Evolutionary conservation across 2,797 vertebrate genomes (phyloP), one percentile per base, ranked within the genome.

Genomic region (Morelia viridis): DNA sequence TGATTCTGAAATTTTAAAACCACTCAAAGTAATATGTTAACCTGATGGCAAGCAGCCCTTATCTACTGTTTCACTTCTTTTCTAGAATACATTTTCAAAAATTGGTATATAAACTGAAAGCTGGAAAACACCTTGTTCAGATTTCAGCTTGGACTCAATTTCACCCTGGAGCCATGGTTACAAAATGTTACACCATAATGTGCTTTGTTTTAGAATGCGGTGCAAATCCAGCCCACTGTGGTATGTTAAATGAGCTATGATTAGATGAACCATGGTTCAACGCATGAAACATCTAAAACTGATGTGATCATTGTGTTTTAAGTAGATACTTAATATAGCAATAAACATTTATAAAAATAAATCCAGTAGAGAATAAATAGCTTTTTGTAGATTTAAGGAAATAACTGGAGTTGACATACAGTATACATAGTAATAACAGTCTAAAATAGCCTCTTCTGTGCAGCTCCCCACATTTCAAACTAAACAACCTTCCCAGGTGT

Each of bases 21-120:
- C 2, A 84, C 35, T 95, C 85, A 93, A 94, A 93, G 68, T 91
- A 91, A 93, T 93, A 94, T 94, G 93, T 89, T 93, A 88, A 85
- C 22, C 35, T 92, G 80, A 90, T 46, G 22, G 8, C 4, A 85
- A 76, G 41, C 41, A 71, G 85, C 9, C 5, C 84, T 24, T 31
- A 31, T n/a, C 19, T 1, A 4, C 53, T 56, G 2, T 46, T 53
- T 68, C 53, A 17, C 15, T 22, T 41, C 4, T 90, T 9, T 62
- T 31, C 64, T 76, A 64, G 80, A 41, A 56, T 19, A 31, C 12
- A 3, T 53, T 57, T 89, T 24, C 8, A 3, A 65, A 53, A 92
- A 64, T 4, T 84, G 50, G 71, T 15, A 6, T 62, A 64, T 2
- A 11, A 53, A 31, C 1, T 8, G 0, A 46, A 26, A 76, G 5